Conservation (phyloP, 30 jellyfish, hydroid and myxozoan genomes). For the Cassiopea xamachana region DNA sequence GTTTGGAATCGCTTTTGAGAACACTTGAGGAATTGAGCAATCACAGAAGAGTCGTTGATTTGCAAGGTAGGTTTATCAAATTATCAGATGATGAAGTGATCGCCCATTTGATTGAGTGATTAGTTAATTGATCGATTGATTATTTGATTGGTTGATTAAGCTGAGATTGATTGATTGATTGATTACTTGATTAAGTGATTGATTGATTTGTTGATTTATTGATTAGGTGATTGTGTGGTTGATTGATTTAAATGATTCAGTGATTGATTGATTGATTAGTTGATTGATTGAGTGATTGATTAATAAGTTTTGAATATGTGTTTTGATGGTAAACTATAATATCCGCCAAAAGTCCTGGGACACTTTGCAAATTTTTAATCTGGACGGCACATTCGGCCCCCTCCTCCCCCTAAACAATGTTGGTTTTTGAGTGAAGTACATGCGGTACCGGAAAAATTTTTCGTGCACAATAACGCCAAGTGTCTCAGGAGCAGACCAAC, state of each 20-base stretch:
- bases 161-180: background rate
- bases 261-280: background rate
- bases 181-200: background rate
- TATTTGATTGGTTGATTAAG: background rate
- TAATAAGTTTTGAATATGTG: too few relatives aligned
- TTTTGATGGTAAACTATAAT: too few relatives aligned
- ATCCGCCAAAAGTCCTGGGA: too few relatives aligned
- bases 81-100: background rate
- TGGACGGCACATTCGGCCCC: too few relatives aligned
- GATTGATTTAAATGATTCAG: background rate
- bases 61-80: slow-evolving; percentile 22
- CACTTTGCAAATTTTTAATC: too few relatives aligned
- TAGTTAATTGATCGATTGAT: background rate
- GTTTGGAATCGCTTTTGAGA: slow-evolving; percentile 53
- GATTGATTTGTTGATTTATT: background rate
- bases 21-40: slow-evolving; percentile 39
- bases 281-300: background rate
- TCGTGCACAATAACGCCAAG: too few relatives aligned
- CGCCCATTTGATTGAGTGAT: background rate
- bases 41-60: slow-evolving; percentile 47
- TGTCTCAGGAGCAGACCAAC: too few relatives aligned
- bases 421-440: too few relatives aligned
- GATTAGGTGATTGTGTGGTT: too few relatives aligned
- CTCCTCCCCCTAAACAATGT: too few relatives aligned
- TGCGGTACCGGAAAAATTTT: too few relatives aligned